A percentile compares a stretch with the other conserved stretches of the same genome.
These are phyloP conservation scores for Boleophthalmus pectinirostris DNA, from an alignment of 2,113 vertebrate genomes.

Conservation along the genomic window DNA sequence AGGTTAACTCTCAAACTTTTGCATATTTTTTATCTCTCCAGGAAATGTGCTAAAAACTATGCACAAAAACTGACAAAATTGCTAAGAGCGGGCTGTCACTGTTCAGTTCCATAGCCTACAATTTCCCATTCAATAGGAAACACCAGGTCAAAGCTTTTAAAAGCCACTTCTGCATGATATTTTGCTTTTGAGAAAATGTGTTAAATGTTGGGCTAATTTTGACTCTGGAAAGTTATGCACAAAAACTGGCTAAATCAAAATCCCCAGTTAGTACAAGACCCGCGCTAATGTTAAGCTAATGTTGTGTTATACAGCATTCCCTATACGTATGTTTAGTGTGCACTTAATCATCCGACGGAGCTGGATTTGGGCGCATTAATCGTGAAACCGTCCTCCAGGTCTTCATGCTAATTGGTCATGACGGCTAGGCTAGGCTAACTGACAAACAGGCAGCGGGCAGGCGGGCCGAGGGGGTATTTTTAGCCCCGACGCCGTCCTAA, in stretches of 20 bases:
- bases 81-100: no score
- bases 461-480: conserved; percentile 44
- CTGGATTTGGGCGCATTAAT: conserved; percentile 49
- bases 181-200: background rate
- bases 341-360: conserved; percentile 39
- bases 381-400: conserved; percentile 37
- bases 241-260: no score
- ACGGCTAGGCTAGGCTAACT: conserved; percentile 47
- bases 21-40: no score
- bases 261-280: background rate
- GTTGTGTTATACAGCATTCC: conserved; percentile 10
- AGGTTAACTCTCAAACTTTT: no score
- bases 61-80: no score
- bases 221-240: background rate
- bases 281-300: background rate
- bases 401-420: conserved; percentile 55
- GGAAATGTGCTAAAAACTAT: no score
- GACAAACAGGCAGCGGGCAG: conserved; percentile 46
- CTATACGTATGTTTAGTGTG: conserved; percentile 3
- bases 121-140: no score
- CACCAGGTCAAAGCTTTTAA: background rate
- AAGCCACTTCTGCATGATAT: background rate
- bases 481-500: conserved; percentile 52
- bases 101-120: no score
- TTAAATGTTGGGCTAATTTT: background rate